phyloP scores from a whole-genome alignment of 2,888 invertebrate species.

The Neria commutata region DNA sequence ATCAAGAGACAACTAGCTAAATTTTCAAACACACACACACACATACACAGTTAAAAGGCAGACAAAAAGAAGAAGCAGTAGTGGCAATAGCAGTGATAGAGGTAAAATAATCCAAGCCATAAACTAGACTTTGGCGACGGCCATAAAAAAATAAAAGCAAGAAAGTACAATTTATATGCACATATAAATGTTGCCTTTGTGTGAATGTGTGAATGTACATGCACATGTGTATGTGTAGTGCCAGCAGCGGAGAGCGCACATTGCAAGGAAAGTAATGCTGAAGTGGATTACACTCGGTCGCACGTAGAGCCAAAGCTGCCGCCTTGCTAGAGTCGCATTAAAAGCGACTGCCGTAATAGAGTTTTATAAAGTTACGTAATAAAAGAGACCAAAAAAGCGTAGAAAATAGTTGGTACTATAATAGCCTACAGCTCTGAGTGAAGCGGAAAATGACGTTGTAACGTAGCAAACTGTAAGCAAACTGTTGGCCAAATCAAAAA shows the following conservation, averaged over 20 bases:
- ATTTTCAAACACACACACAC: conserved; percentile 30
- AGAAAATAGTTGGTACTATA: too few species aligned
- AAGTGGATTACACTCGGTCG: conserved; percentile 8
- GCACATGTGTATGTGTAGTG: not conserved
- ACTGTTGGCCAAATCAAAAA: too few species aligned
- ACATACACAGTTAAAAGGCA: conserved; percentile 28
- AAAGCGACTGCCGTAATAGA: conserved; percentile 10
- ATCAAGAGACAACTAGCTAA: conserved; percentile 31
- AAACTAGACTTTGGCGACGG: conserved; percentile 9
- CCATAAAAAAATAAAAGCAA: not conserved
- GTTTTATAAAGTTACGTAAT: conserved; percentile 12
- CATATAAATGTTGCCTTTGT: too few species aligned
- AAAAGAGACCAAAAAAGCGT: not conserved
- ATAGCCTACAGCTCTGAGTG: too few species aligned
- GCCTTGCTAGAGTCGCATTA: too few species aligned
- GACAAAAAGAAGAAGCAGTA: too few species aligned
- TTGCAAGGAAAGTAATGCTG: not conserved
- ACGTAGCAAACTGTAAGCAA: too few species aligned
- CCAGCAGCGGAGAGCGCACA: not conserved
- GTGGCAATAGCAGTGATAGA: too few species aligned
- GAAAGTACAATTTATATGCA: not conserved
- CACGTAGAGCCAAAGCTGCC: not conserved
- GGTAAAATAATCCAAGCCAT: conserved; percentile 14
- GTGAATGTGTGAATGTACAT: not conserved
- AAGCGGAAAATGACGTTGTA: too few species aligned